Conservation (phyloP, 2,113 vertebrate species). For the Chaenocephalus aceratus region DNA sequence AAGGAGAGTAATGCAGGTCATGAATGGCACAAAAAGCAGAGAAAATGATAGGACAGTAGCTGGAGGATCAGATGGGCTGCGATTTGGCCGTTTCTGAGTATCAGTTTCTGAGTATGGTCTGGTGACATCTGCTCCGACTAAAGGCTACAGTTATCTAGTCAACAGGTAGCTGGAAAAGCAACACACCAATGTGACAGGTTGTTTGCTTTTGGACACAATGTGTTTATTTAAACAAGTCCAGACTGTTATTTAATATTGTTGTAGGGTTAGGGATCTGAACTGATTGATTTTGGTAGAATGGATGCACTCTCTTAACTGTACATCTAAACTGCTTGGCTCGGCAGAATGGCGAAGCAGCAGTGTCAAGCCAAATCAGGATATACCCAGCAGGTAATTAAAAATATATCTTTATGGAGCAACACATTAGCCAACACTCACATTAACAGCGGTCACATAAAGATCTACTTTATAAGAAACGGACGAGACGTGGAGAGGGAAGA, state of each 20-base stretch:
- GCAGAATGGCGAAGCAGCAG: slow-evolving; percentile 51
- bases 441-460: slow-evolving; percentile 73
- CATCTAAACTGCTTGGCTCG: slow-evolving; percentile 50
- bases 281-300: not conserved
- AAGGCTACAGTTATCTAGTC: not conserved
- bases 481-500: slow-evolving; percentile 2
- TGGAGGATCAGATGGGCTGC: not conserved
- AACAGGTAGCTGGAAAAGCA: too few species aligned
- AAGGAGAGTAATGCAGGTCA: not conserved
- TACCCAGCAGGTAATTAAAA: slow-evolving; percentile 74
- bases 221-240: not conserved
- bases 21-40: not conserved
- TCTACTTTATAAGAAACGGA: slow-evolving; percentile 43
- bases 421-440: slow-evolving; percentile 78
- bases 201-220: not conserved
- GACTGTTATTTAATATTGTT: not conserved
- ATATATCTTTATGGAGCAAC: slow-evolving; percentile 75
- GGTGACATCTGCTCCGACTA: not conserved
- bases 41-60: too few species aligned
- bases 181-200: too few species aligned
- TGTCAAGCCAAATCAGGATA: slow-evolving; percentile 63
- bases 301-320: slow-evolving; percentile 34
- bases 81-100: not conserved
- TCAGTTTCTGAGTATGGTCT: not conserved
- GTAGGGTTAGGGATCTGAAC: not conserved